Evolutionary conservation across 35 echinoderm and acorn worm species (phyloP).

Genomic region (Chiridota heheva): DNA sequence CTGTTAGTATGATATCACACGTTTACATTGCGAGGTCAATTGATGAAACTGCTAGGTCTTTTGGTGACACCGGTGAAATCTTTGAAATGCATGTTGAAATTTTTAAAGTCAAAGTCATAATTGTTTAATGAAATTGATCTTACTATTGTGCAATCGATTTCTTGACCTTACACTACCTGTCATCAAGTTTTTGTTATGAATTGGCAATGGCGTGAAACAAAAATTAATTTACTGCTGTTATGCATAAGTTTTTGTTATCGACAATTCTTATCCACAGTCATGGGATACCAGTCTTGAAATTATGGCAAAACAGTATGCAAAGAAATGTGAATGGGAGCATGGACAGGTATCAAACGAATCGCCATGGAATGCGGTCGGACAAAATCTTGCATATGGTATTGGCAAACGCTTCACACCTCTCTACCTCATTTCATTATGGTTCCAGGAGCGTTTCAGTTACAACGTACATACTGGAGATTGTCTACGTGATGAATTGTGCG

Average conservation of each 20-base stretch:
- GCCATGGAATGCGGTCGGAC: conserved; percentile 64
- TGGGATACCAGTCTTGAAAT: conserved; percentile 69
- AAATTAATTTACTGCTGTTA: too few relatives aligned
- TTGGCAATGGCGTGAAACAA: too few relatives aligned
- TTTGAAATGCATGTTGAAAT: too few relatives aligned
- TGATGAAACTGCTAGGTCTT: too few relatives aligned
- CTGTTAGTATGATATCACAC: too few relatives aligned
- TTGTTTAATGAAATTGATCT: too few relatives aligned
- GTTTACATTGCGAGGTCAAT: too few relatives aligned
- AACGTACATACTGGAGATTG: conserved; percentile 67
- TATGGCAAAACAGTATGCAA: conserved; percentile 78
- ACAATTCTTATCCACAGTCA: conserved; percentile 32
- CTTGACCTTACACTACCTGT: too few relatives aligned
- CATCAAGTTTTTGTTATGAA: too few relatives aligned
- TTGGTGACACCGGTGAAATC: too few relatives aligned
- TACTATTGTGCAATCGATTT: too few relatives aligned
- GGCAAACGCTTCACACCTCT: conserved; percentile 39
- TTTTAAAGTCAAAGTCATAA: too few relatives aligned
- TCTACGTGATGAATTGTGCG: conserved; percentile 60
- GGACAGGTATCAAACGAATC: conserved; percentile 54
- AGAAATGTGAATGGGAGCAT: conserved; percentile 87
- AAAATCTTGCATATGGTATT: conserved; percentile 84
- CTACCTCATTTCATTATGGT: conserved; percentile 68
- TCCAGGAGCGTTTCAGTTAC: conserved; percentile 67
- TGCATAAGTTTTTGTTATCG: background rate